These are phyloP conservation scores for Rhyacophila brunnea DNA, from an alignment of 1,140 invertebrate species.

Conservation along the genomic window DNA sequence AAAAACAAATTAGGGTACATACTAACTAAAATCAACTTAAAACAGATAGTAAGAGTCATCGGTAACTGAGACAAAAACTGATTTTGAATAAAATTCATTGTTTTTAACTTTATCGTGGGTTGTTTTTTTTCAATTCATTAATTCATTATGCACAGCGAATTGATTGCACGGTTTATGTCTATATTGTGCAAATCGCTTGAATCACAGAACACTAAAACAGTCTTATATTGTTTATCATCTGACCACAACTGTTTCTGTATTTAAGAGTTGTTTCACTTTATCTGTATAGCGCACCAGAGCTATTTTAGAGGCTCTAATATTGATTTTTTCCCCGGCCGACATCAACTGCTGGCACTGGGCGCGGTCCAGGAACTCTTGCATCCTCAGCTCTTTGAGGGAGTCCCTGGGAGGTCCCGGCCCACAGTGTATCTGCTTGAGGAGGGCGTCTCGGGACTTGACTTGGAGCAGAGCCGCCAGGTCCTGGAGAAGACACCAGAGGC, in stretches of 20 bases:
- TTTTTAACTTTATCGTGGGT: not conserved
- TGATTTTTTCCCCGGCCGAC: constrained; percentile 73
- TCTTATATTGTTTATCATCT: constrained; percentile 42
- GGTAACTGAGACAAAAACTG: constrained; percentile 16
- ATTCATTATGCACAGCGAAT: not conserved
- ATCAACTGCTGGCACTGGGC: constrained; percentile 75
- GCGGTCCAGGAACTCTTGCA: constrained; percentile 75
- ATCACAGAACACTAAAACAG: not conserved
- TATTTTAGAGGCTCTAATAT: constrained; percentile 74
- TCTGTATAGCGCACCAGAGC: constrained; percentile 81
- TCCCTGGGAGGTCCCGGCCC: constrained; percentile 56
- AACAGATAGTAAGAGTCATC: not conserved
- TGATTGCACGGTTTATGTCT: not conserved
- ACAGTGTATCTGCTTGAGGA: constrained; percentile 65
- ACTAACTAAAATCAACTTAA: not conserved
- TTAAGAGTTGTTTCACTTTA: constrained; percentile 68
- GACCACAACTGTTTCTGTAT: constrained; percentile 65
- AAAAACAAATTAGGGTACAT: too few species aligned
- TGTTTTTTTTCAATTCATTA: not conserved
- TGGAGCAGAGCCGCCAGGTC: constrained; percentile 70
- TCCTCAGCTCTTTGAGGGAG: constrained; percentile 70
- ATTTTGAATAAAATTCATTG: too few species aligned
- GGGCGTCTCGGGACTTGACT: constrained; percentile 70
- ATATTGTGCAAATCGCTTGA: not conserved
- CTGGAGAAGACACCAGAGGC: constrained; percentile 72